Evolutionary conservation across 2,113 vertebrate species (phyloP).

Genomic region (Xiphias gladius): DNA sequence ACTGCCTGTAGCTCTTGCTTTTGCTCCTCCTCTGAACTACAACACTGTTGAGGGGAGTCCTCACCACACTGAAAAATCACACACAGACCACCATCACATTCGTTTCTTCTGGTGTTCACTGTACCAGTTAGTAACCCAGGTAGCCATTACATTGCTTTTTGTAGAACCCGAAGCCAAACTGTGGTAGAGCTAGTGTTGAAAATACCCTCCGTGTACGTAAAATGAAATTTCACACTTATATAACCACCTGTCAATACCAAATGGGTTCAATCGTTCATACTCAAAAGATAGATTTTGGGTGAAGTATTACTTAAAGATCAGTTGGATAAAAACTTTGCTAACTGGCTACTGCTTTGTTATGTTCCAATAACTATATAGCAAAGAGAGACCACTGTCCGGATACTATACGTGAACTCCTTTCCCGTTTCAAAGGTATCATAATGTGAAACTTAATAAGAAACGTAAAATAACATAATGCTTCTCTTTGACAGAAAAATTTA

Average conservation of each 20-base stretch:
- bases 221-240: neutral
- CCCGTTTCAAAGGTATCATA: neutral
- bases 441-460: neutral
- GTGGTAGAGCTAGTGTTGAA: neutral
- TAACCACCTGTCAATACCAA: too few relatives aligned
- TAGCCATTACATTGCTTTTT: neutral
- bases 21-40: conserved; percentile 58
- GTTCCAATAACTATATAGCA: neutral
- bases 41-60: conserved; percentile 47
- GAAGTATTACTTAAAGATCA: neutral
- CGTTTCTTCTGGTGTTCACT: neutral
- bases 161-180: neutral
- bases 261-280: too few relatives aligned
- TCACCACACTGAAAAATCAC: conserved; percentile 31
- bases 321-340: neutral
- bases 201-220: neutral
- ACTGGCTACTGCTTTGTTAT: neutral
- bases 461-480: neutral
- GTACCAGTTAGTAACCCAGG: neutral
- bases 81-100: neutral
- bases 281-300: too few relatives aligned
- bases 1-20: conserved; percentile 64
- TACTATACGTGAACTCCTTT: neutral
- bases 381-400: neutral
- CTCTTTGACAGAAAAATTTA: neutral